These are phyloP conservation scores for Adelognathus sp. DNA, from an alignment of 2,888 invertebrate species.

Conservation along the genomic window DNA sequence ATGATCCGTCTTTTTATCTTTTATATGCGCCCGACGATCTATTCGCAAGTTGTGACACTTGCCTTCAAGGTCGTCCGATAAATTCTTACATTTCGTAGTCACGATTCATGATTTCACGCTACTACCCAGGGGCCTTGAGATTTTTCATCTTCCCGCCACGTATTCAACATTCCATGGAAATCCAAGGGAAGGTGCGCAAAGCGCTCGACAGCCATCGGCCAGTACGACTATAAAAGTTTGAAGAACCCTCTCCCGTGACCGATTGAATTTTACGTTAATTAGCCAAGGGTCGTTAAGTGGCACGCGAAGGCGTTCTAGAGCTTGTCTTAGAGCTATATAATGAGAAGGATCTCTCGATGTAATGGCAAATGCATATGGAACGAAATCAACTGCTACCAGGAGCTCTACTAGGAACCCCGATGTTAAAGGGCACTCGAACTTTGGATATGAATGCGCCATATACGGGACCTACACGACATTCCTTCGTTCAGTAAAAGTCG, in stretches of 20 bases:
- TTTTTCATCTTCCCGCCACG: too few relatives aligned
- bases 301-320: slow-evolving; percentile 68
- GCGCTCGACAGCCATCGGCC: too few relatives aligned
- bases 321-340: slow-evolving; percentile 64
- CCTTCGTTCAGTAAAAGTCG: neutral
- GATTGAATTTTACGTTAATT: slow-evolving; percentile 78
- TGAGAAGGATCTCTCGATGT: slow-evolving; percentile 53
- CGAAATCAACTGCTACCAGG: slow-evolving; percentile 49
- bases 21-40: too few relatives aligned
- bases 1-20: too few relatives aligned
- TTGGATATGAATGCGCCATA: slow-evolving; percentile 26
- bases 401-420: slow-evolving; percentile 24
- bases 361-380: slow-evolving; percentile 65
- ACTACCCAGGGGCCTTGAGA: too few relatives aligned
- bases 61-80: too few relatives aligned
- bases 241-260: slow-evolving; percentile 67
- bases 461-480: neutral
- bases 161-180: too few relatives aligned
- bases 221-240: slow-evolving; percentile 47
- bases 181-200: too few relatives aligned
- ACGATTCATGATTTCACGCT: too few relatives aligned
- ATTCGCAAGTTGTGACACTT: too few relatives aligned
- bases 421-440: slow-evolving; percentile 15
- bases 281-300: slow-evolving; percentile 75
- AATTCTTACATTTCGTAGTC: too few relatives aligned